These are phyloP conservation scores for Cydia amplana DNA, from an alignment of 1,140 invertebrate species.

Conservation along the genomic window DNA sequence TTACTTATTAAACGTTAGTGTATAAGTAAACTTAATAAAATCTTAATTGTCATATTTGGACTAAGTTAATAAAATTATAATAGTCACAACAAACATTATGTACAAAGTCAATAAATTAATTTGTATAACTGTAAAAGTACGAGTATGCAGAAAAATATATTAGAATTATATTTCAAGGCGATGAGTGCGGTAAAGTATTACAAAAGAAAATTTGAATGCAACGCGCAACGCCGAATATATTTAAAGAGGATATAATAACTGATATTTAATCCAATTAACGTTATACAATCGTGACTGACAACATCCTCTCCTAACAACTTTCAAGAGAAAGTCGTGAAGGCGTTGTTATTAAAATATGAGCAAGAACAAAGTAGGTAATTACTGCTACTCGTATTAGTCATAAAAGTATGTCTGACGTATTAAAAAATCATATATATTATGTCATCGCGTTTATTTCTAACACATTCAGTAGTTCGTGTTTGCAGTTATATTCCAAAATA, in stretches of 20 bases:
- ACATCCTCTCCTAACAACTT: neutral
- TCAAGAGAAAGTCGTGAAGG: slow-evolving; percentile 14
- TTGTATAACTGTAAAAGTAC: neutral
- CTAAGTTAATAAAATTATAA: slow-evolving; percentile 1
- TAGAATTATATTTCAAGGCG: too few relatives aligned
- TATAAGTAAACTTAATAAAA: neutral
- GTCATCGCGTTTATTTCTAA: too few relatives aligned
- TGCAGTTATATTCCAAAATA: neutral
- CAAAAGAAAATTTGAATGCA: too few relatives aligned
- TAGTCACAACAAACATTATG: neutral
- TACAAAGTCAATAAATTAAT: neutral
- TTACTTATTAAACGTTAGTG: neutral
- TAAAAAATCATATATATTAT: too few relatives aligned
- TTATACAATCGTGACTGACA: neutral
- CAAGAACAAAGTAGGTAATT: neutral
- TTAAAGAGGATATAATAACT: too few relatives aligned
- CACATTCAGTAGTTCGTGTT: neutral
- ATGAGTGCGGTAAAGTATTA: too few relatives aligned
- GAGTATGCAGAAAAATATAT: too few relatives aligned
- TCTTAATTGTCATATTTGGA: neutral
- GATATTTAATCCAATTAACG: neutral
- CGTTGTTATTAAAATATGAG: neutral
- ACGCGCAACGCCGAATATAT: too few relatives aligned
- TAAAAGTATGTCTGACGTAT: neutral
- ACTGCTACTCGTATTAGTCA: neutral